These are phyloP conservation scores for Brachionichthys hirsutus DNA, from an alignment of 2,113 vertebrate species.

Conservation along the genomic window DNA sequence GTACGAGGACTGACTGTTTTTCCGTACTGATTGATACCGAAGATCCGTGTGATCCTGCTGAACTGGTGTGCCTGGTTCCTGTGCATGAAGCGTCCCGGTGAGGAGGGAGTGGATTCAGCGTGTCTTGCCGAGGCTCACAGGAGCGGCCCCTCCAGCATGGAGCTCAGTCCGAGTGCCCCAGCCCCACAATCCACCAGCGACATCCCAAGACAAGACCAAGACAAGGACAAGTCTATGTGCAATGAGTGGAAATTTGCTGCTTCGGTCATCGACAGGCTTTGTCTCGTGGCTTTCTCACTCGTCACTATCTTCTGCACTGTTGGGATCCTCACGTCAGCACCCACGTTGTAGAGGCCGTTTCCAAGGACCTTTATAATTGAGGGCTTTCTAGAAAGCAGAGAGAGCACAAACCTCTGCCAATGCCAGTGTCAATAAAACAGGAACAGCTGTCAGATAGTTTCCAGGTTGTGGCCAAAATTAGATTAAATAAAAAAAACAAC, in stretches of 20 bases:
- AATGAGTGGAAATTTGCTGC: conserved; percentile 97
- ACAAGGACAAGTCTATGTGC: conserved; percentile 82
- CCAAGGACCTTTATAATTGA: conserved; percentile 91
- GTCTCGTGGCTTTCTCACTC: conserved; percentile 91
- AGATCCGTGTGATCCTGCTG: conserved; percentile 91
- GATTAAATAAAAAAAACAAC: too few species aligned
- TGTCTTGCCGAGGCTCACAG: conserved; percentile 83
- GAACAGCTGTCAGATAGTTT: too few species aligned
- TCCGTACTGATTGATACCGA: conserved; percentile 6
- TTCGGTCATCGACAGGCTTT: conserved; percentile 93
- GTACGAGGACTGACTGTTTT: too few species aligned
- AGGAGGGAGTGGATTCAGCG: conserved; percentile 84
- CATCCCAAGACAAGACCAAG: conserved; percentile 88
- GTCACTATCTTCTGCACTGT: conserved; percentile 94
- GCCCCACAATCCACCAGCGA: conserved; percentile 78
- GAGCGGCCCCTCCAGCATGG: conserved; percentile 85
- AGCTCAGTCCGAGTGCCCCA: conserved; percentile 73
- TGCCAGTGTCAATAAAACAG: too few species aligned
- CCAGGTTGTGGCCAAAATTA: too few species aligned
- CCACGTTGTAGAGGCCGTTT: conserved; percentile 90
- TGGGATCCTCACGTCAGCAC: conserved; percentile 94
- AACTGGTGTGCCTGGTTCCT: conserved; percentile 98
- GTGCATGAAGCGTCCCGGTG: conserved; percentile 91
- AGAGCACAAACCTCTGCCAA: too few species aligned
- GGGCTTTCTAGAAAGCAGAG: too few species aligned